Base-by-base conservation (phyloP, 1,140 invertebrate genomes). In the Kradibia gibbosae region DNA sequence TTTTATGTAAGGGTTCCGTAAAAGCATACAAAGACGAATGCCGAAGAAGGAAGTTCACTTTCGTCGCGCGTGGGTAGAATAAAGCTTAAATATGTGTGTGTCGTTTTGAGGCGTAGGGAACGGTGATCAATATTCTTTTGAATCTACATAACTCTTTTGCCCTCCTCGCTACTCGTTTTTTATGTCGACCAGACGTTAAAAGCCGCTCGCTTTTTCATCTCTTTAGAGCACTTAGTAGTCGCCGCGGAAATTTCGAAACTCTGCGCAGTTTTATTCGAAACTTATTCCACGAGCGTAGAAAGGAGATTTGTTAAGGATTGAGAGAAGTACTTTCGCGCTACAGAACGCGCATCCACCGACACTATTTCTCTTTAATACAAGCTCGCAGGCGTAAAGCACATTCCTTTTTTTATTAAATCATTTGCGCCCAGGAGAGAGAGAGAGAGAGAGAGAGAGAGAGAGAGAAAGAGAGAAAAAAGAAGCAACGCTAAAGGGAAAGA, bases 71-170 rank as follows among this genome's bases (percentile, higher is more conserved):
- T 80, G 71, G 71, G 42, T 42, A 60, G 57, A 80, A 80, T 74
- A 65, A 74, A 80, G 70, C 28, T 73, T 31, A 71, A 53, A 55
- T 71, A 57, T 78, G 65, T 39, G 65, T 39, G 22, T 22, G 65
- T 45, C 50, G 34, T 70, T 39, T 31, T 17, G 45, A 34, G 15
- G 31, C 22, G 50, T 36, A 22, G 74, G 17, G 60, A 11, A 3
- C 31, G 5, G 34, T 60, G 70, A 80, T 80, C 67, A 73, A 80
- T 80, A 80, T 80, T 80, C 78, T 73, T 80, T 80, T 72, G 53
- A 72, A 72, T 73, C 53, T 36, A 71, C 65, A 25, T 34, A 28
- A 39, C 70, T 45, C 57, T 62, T 80, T 80, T 31, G 15, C 42
- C 34, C 34, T 62, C 42, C 39, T n/a, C 4, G 34, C 45, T 45